phyloP scores from a whole-genome alignment of 1,140 invertebrate genomes.

The Elymnias hypermnestra region DNA sequence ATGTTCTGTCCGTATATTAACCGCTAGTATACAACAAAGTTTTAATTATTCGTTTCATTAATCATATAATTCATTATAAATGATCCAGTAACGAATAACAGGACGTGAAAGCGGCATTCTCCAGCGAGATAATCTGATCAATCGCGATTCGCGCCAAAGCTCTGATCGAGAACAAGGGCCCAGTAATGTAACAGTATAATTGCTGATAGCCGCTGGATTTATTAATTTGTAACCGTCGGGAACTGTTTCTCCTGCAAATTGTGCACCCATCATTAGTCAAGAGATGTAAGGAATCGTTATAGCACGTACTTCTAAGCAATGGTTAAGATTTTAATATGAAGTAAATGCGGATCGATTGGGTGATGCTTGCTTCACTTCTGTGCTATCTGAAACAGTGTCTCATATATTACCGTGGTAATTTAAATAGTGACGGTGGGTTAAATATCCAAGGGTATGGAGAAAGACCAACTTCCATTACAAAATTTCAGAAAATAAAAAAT shows the following conservation, averaged over 20 bases:
- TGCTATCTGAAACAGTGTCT: no score
- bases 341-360: no score
- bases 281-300: no score
- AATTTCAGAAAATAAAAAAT: no score
- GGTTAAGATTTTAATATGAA: no score
- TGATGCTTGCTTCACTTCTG: no score
- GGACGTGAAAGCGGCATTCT: conserved; percentile 23
- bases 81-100: conserved; percentile 21
- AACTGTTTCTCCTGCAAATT: conserved; percentile 37
- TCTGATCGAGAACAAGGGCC: conserved; percentile 22
- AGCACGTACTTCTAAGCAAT: no score
- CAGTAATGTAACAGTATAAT: conserved; percentile 35
- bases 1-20: neutral
- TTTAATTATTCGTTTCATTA: conserved; percentile 27
- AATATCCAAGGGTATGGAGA: no score
- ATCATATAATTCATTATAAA: conserved; percentile 26
- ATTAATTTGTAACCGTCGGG: conserved; percentile 49
- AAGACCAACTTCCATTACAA: no score
- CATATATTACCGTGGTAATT: no score
- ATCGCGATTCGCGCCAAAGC: conserved; percentile 19
- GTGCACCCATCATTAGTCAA: conserved; percentile 15
- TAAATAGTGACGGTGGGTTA: no score
- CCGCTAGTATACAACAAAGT: conserved; percentile 11
- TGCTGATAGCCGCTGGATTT: conserved; percentile 41
- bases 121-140: conserved; percentile 24